Evolutionary conservation across 2,888 invertebrate species (phyloP).

Genomic region (Apoda limacodes): DNA sequence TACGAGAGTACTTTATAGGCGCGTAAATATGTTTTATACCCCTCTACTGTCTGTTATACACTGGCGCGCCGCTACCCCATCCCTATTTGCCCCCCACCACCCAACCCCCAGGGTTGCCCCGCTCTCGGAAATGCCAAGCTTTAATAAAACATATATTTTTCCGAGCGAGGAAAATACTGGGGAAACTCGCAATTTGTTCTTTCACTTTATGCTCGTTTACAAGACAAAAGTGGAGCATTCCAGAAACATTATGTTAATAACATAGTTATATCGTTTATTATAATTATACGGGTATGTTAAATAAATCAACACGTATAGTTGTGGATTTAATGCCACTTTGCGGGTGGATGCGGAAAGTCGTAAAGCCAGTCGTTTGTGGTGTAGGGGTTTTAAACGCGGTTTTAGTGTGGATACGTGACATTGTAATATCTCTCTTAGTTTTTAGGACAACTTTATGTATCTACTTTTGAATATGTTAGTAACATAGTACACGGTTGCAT

Average conservation of each 20-base stretch:
- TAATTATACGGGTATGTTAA: too few species aligned
- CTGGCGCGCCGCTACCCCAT: constrained; percentile 57
- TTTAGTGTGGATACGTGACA: constrained; percentile 41
- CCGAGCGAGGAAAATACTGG: constrained; percentile 70
- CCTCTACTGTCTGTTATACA: constrained; percentile 70
- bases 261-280: constrained; percentile 55
- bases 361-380: constrained; percentile 32
- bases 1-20: constrained; percentile 71
- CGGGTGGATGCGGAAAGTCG: constrained; percentile 31
- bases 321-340: constrained; percentile 16
- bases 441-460: too few species aligned
- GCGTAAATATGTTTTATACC: constrained; percentile 71
- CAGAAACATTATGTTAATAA: constrained; percentile 68
- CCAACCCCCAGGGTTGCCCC: constrained; percentile 54
- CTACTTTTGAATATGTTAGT: too few species aligned
- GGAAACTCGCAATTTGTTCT: constrained; percentile 71
- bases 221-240: constrained; percentile 70
- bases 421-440: too few species aligned
- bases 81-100: constrained; percentile 30
- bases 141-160: constrained; percentile 72
- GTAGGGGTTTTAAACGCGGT: constrained; percentile 29
- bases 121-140: constrained; percentile 71
- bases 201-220: constrained; percentile 71
- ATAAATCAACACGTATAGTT: not conserved
- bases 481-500: too few species aligned